Conservation (phyloP, 2,113 vertebrate species). For the Nyctereutes procyonoides region DNA sequence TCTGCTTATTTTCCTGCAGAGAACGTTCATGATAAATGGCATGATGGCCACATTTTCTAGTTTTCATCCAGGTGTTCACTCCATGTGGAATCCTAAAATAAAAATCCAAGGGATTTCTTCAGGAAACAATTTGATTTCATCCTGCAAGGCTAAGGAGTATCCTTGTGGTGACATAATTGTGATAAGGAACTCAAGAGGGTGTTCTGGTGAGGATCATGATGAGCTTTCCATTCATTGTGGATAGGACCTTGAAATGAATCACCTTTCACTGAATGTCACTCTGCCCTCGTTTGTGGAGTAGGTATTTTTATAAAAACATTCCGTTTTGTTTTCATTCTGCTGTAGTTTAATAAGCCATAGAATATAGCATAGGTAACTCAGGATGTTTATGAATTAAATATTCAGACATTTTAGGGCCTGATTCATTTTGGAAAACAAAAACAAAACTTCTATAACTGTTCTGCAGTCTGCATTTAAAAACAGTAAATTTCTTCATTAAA, state of each 20-base stretch:
- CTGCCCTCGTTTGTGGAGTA: background rate
- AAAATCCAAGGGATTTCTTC: background rate
- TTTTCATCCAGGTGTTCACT: background rate
- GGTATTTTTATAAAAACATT: background rate
- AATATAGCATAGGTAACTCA: background rate
- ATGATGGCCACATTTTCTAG: background rate
- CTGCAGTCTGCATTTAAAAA: background rate
- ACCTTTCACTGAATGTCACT: background rate
- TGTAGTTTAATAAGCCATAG: background rate
- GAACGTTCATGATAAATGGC: background rate
- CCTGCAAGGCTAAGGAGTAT: background rate
- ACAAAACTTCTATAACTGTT: background rate
- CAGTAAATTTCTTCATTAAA: background rate
- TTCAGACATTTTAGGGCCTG: background rate
- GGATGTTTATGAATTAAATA: background rate
- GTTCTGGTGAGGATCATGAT: accelerated
- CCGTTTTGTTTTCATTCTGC: background rate
- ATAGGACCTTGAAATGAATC: background rate
- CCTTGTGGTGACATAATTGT: accelerated
- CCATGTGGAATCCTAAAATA: background rate
- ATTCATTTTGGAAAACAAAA: background rate
- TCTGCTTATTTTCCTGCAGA: background rate
- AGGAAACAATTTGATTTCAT: background rate
- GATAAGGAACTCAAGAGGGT: too few species aligned
- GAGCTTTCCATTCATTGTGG: background rate